Conservation (phyloP, 2,888 invertebrate species). For the Reticulitermes lucifugus region DNA sequence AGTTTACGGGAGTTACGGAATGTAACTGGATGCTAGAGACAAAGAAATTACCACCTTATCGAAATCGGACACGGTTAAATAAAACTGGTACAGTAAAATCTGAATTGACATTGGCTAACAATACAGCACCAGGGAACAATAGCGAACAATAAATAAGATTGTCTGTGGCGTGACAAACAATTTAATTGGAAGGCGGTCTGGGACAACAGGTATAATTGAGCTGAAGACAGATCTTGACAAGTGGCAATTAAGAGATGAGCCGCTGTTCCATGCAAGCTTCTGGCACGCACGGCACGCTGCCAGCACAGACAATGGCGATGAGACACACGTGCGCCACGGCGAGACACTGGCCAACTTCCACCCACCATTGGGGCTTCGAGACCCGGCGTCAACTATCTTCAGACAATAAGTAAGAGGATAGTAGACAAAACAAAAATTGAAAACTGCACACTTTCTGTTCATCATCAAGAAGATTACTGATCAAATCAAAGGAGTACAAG, state of each 20-base stretch:
- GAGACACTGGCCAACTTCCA: background rate
- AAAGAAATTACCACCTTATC: too few relatives aligned
- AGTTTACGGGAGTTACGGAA: too few relatives aligned
- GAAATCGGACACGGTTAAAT: too few relatives aligned
- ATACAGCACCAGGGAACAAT: background rate
- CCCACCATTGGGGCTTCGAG: background rate
- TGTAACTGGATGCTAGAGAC: too few relatives aligned
- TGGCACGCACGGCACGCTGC: constrained; percentile 63
- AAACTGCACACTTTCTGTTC: too few relatives aligned
- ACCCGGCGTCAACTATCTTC: background rate
- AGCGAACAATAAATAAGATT: background rate
- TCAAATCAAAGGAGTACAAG: too few relatives aligned
- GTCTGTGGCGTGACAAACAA: constrained; percentile 24
- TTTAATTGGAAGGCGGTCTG: constrained; percentile 20
- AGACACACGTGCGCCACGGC: background rate
- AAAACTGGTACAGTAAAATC: background rate
- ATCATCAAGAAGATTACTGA: too few relatives aligned
- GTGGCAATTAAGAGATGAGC: constrained; percentile 21
- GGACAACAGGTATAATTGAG: constrained; percentile 14
- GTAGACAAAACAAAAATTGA: too few relatives aligned
- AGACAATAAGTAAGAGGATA: too few relatives aligned
- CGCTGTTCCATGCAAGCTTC: background rate
- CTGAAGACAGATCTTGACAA: constrained; percentile 27
- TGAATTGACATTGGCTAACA: background rate
- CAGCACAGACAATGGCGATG: constrained; percentile 60